These are phyloP conservation scores for Motacilla alba DNA, from an alignment of 2,113 vertebrate genomes.

Conservation along the genomic window DNA sequence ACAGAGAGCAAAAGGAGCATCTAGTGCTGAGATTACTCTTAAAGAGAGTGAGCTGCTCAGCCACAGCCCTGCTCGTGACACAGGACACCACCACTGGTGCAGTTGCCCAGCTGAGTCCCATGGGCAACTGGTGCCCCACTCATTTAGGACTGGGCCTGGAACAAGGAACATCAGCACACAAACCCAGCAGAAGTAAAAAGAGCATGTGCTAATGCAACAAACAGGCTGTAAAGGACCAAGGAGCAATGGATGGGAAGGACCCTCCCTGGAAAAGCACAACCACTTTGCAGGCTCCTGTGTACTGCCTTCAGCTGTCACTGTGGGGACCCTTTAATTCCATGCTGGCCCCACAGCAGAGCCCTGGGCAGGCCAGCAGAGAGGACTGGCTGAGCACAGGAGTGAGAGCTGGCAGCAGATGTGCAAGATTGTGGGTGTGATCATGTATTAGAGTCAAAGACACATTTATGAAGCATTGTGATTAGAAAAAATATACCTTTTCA, in stretches of 20 bases:
- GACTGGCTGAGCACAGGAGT: not conserved
- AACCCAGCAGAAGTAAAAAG: not conserved
- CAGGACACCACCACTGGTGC: not conserved
- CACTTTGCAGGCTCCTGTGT: not conserved
- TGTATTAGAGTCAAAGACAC: not conserved
- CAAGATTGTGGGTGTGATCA: rapidly evolving
- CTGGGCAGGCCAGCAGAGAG: not conserved
- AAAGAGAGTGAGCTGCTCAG: not conserved
- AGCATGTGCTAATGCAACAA: rapidly evolving
- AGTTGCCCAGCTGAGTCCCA: not conserved
- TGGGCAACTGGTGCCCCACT: not conserved
- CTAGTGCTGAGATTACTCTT: not conserved
- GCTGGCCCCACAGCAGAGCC: not conserved
- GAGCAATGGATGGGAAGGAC: not conserved
- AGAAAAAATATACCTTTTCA: not conserved
- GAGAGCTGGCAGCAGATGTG: not conserved
- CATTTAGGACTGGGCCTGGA: not conserved
- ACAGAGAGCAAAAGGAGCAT: not conserved
- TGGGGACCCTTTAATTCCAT: not conserved
- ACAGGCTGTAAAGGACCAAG: not conserved
- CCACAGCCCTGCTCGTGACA: not conserved
- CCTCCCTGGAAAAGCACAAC: not conserved
- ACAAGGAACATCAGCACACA: not conserved
- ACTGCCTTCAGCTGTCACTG: not conserved
- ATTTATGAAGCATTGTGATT: not conserved